A percentile compares a stretch with the other conserved stretches of the same genome.
phyloP scores from a whole-genome alignment of 1,140 invertebrate genomes.

The Gyrodactylus bullatarudis region DNA sequence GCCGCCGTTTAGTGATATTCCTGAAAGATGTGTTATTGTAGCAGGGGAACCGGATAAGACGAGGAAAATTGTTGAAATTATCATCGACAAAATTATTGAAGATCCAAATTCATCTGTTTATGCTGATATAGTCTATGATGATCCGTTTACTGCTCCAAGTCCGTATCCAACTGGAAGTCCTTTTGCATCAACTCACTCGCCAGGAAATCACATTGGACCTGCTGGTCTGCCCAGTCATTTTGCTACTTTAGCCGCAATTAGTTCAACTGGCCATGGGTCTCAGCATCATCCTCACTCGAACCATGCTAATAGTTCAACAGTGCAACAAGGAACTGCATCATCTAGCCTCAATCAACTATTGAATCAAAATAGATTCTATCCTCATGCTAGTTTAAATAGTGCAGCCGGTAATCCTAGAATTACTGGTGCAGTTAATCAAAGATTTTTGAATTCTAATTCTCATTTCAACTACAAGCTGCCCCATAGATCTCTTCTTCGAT shows the following conservation, averaged over 20 bases:
- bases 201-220: background rate
- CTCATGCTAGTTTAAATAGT: too few relatives aligned
- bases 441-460: too few relatives aligned
- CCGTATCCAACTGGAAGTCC: background rate
- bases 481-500: too few relatives aligned
- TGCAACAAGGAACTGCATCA: too few relatives aligned
- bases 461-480: too few relatives aligned
- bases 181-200: background rate
- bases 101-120: background rate
- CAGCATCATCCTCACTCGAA: background rate
- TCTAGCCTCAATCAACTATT: too few relatives aligned
- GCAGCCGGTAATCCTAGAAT: too few relatives aligned
- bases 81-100: background rate
- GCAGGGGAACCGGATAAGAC: background rate
- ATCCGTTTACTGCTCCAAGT: background rate
- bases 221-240: background rate
- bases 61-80: background rate
- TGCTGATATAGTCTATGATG: background rate
- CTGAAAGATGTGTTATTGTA: slow-evolving; percentile 2
- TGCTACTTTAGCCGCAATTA: background rate
- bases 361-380: too few relatives aligned
- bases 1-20: background rate
- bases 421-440: too few relatives aligned
- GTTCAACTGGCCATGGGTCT: background rate
- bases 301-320: too few relatives aligned